Conservation (phyloP, 2,113 vertebrate genomes). For the Isurus oxyrinchus region DNA sequence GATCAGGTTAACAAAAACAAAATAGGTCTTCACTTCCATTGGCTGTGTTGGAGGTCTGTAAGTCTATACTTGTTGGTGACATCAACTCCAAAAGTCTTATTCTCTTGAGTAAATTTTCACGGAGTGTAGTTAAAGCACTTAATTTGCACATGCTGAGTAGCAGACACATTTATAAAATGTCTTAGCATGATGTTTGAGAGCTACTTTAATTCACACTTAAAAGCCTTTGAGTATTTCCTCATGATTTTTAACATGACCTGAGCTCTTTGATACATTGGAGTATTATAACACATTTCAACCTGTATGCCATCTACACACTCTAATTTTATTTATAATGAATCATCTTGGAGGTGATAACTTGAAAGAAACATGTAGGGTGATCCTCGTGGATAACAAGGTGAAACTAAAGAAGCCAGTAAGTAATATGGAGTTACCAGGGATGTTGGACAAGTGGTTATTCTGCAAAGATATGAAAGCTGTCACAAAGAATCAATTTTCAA, state of each 20-base stretch:
- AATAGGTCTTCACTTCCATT: neutral
- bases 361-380: neutral
- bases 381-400: neutral
- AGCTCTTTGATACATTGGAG: neutral
- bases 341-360: neutral
- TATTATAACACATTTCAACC: neutral
- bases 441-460: neutral
- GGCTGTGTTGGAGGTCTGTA: neutral
- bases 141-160: neutral
- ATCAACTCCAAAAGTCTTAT: neutral
- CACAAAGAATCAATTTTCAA: constrained; percentile 13
- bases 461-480: neutral
- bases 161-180: neutral
- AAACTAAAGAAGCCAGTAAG: neutral
- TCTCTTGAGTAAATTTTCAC: neutral
- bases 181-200: neutral
- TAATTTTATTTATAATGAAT: neutral
- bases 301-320: neutral
- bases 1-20: neutral
- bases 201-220: neutral
- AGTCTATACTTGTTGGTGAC: neutral
- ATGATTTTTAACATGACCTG: neutral
- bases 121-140: neutral
- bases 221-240: neutral
- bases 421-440: neutral